Evolutionary conservation across 35 echinoderm and acorn worm genomes (phyloP).

Genomic region (Lytechinus pictus): DNA sequence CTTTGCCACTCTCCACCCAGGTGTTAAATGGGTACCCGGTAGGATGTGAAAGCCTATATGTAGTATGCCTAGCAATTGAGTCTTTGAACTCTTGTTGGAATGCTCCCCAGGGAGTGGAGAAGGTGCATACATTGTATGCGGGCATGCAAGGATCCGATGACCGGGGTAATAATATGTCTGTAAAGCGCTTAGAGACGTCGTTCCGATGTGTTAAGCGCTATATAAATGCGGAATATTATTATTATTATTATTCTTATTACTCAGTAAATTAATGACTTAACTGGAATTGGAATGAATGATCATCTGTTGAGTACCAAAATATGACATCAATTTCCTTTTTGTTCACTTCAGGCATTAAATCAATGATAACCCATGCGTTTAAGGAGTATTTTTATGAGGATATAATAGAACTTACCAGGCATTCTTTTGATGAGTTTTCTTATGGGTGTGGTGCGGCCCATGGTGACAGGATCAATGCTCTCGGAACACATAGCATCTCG

Average conservation of each 20-base stretch:
- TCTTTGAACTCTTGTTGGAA: too few species aligned
- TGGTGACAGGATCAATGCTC: slow-evolving; percentile 57
- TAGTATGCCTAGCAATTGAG: too few species aligned
- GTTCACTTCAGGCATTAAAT: neutral
- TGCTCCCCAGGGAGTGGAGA: too few species aligned
- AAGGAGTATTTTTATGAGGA: neutral
- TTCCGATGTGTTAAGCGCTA: too few species aligned
- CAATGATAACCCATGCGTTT: neutral
- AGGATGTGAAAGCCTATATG: too few species aligned
- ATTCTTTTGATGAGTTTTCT: slow-evolving; percentile 92
- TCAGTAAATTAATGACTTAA: neutral
- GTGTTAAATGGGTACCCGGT: too few species aligned
- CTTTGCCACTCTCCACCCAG: neutral
- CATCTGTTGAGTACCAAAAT: neutral
- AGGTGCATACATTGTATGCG: too few species aligned
- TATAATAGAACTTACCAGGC: slow-evolving; percentile 69
- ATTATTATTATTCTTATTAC: neutral
- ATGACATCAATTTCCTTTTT: neutral
- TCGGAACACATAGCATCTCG: slow-evolving; percentile 75
- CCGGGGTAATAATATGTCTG: too few species aligned
- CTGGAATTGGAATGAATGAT: neutral
- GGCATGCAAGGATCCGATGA: too few species aligned
- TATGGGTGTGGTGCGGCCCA: slow-evolving; percentile 73
- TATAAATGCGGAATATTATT: too few species aligned
- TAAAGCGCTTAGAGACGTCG: too few species aligned